Conservation (phyloP, 2,888 invertebrate species). For the Drosophila robusta region DNA sequence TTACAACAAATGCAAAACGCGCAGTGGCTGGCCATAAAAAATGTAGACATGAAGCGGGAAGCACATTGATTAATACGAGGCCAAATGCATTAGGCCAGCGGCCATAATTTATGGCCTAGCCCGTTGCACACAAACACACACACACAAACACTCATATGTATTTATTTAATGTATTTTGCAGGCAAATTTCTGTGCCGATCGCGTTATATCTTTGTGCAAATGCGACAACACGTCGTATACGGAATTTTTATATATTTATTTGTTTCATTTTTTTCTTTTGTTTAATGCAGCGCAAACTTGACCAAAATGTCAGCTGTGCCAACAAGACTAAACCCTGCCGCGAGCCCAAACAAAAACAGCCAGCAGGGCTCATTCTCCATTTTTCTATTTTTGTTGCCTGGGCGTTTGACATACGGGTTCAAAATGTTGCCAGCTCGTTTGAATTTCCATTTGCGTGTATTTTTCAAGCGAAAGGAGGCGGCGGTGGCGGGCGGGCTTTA, state of each 20-base stretch:
- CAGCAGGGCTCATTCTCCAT: slow-evolving; percentile 4
- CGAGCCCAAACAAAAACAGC: slow-evolving; percentile 29
- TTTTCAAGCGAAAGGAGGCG: not conserved
- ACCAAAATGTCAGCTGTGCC: slow-evolving; percentile 74
- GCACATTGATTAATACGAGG: slow-evolving; percentile 77
- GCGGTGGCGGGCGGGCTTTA: slow-evolving; percentile 14
- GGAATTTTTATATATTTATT: slow-evolving; percentile 31
- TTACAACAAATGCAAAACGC: slow-evolving; percentile 47
- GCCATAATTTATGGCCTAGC: slow-evolving; percentile 66
- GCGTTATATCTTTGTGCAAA: slow-evolving; percentile 19
- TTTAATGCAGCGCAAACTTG: slow-evolving; percentile 56
- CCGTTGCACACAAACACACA: not conserved
- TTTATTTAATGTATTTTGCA: slow-evolving; percentile 51
- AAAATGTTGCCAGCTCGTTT: slow-evolving; percentile 62
- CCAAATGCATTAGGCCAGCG: slow-evolving; percentile 76
- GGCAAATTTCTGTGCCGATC: slow-evolving; percentile 42
- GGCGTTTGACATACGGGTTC: slow-evolving; percentile 64
- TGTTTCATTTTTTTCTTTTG: slow-evolving; percentile 6
- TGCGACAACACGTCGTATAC: slow-evolving; percentile 19
- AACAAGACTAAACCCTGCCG: slow-evolving; percentile 60
- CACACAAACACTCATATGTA: slow-evolving; percentile 8
- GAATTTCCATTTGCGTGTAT: slow-evolving; percentile 65
- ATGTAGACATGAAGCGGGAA: slow-evolving; percentile 47
- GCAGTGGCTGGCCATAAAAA: slow-evolving; percentile 28
- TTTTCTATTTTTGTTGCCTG: slow-evolving; percentile 13